These are phyloP conservation scores for Lepilemur ruficaudatus DNA, from an alignment of 2,797 vertebrate species.

Conservation along the genomic window DNA sequence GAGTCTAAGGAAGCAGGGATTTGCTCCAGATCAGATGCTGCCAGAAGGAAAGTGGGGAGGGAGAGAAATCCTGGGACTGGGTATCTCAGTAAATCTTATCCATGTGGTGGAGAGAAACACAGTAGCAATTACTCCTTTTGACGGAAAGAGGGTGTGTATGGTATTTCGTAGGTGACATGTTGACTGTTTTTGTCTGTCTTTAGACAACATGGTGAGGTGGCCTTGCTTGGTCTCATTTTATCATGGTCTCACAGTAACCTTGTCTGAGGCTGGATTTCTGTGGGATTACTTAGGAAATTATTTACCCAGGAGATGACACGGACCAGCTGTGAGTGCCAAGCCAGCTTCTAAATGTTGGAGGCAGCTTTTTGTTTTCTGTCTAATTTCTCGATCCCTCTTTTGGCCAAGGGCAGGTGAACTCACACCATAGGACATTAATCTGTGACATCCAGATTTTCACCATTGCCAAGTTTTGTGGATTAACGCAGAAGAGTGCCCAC, in stretches of 20 bases:
- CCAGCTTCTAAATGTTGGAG: not conserved
- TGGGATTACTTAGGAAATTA: not conserved
- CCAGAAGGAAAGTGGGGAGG: not conserved
- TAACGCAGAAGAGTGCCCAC: not conserved
- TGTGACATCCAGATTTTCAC: not conserved
- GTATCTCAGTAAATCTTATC: not conserved
- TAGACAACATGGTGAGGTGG: not conserved
- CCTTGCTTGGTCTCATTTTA: not conserved
- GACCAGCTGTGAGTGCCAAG: not conserved
- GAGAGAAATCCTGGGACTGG: not conserved
- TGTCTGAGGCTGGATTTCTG: not conserved
- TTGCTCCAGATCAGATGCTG: not conserved
- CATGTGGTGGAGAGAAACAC: not conserved
- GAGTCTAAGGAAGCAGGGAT: not conserved
- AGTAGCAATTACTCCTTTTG: not conserved
- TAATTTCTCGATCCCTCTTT: not conserved
- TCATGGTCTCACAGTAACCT: not conserved
- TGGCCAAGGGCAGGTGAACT: not conserved
- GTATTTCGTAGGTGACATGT: not conserved
- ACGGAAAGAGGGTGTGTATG: not conserved
- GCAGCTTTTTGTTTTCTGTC: not conserved
- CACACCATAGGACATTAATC: not conserved
- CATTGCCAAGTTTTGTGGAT: not conserved
- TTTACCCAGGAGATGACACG: not conserved
- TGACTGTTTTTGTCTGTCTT: not conserved